A percentile compares a stretch with the other conserved stretches of the same genome.
These are phyloP conservation scores for Actenoides hombroni DNA, from an alignment of 2,113 vertebrate genomes.

Conservation along the genomic window DNA sequence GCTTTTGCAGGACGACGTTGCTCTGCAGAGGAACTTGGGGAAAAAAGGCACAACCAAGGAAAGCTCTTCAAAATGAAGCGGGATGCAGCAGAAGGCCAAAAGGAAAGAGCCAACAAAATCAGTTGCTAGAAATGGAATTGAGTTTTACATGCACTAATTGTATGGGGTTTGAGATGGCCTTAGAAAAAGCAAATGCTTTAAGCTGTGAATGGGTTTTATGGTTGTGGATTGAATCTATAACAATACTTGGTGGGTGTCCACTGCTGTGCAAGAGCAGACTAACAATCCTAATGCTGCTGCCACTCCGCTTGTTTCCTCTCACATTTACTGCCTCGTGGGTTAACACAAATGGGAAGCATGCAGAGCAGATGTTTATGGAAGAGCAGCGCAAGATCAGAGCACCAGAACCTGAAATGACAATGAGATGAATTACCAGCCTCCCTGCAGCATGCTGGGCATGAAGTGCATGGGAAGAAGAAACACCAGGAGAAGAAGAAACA, in stretches of 20 bases:
- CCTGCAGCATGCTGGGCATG: neutral
- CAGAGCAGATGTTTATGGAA: neutral
- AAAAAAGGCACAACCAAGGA: neutral
- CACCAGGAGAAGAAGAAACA: no score
- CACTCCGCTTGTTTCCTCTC: neutral
- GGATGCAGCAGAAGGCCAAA: neutral
- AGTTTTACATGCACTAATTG: neutral
- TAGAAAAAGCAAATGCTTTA: neutral
- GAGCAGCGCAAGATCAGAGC: neutral
- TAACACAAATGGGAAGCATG: neutral
- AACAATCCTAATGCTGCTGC: neutral
- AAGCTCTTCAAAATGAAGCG: neutral
- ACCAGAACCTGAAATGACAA: neutral
- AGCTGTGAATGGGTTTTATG: neutral
- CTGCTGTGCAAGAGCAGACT: neutral
- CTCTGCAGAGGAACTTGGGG: neutral
- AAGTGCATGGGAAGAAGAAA: neutral
- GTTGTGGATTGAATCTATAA: neutral
- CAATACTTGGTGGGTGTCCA: neutral
- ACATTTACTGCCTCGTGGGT: neutral
- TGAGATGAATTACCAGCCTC: neutral
- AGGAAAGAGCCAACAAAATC: neutral
- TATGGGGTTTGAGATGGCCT: neutral
- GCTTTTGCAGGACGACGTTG: neutral
- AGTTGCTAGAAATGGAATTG: neutral